Base-by-base conservation (phyloP, 2,113 vertebrate species). In the Capreolus pygargus region DNA sequence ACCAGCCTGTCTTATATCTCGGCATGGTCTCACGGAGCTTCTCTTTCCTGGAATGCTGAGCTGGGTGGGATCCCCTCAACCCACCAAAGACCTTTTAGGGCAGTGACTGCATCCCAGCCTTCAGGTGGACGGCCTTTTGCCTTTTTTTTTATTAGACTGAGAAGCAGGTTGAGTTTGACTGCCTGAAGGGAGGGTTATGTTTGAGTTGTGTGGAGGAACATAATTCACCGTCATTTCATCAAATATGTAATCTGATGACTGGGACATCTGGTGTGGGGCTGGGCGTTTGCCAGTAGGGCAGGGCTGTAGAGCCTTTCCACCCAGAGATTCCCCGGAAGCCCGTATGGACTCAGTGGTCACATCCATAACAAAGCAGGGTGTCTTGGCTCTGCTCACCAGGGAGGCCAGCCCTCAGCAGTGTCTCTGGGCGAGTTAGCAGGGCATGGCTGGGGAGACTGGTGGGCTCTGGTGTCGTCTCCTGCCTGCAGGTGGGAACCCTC, bases 221-320 rank as follows among this genome's bases (percentile, higher is more conserved):
- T 98, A 74, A 98, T 97, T 98, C 97, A 98, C 98, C 98, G 98
- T 98, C 95, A 90, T 96, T 97, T 98, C 96, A 98, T 98, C 98
- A 98, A 99, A 98, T 7, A 83, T 64, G 95, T 97, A 30, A n/a
- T 97, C 90, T 98, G 61, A 89, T 97, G 74, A 82, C 87, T 96
- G 67, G 92, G 50, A 94, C 57, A 27, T 93, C 67, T 67, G 13
- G 33, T 55, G 1, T 81, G 43, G 70, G 50, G 1, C 5, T 55
- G 74, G 55, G 54, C 36, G 47, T 23, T 57, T 70, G 67, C 67
- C 79, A n/a, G 6, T n/a, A 67, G 15, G 76, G 57, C 55, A 61
- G 57, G 57, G 12, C 21, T 86, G 8, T 52, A 25, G 79, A 30
- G 17, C 47, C 57, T 64, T 88, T 82, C 85, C 33, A 61, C 36